Base-by-base conservation (phyloP, 2,888 invertebrate species). In the Lochmaea capreae region DNA sequence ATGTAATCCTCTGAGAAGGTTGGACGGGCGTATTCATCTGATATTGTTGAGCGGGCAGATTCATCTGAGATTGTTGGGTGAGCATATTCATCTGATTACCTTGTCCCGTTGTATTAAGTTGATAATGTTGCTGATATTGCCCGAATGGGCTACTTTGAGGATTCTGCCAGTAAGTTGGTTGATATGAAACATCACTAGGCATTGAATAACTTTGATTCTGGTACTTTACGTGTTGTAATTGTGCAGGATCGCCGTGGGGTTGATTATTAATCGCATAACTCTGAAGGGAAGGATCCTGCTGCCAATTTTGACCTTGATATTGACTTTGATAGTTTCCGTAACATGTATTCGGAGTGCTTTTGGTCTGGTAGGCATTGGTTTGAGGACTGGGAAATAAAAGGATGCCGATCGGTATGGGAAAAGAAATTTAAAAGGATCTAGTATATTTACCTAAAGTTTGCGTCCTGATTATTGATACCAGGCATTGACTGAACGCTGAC, bases 331-430 rank as follows among this genome's bases (percentile, higher is more conserved):
- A 26, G 12, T 67, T 65, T 43, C 67, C 73, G 33, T 74, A 72
- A 54, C 66, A 74, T 43, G 79, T 77, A 58, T 82, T 80, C n/a
- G 82, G 80, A 59, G 76, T 71, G 74, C 80, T 81, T 73, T 81
- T 81, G 58, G 77, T 65, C 54, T 73, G 42, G 59, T 72, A 74
- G 63, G 73, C 52, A 67, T 76, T 63, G 43, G 67, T 52, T 75
- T 73, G 71, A 54, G 73, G 42, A 66, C 75, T 73, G 67, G 73
- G 39, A 49, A 67, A 66, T 46, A 71, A 58, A 58, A 59, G 52
- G 22, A 26, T 73, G 22, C 46, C 61, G 59, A 63, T 73, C 16
- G 58, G 16, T 49, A 14, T 16, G 58, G 42, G 33, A 11, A 8
- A 16, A 49, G 10, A 52, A 16, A 10, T 39, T 26, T 12, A 59